phyloP scores from a whole-genome alignment of 1,140 invertebrate species.

The Olivierus martensii region DNA sequence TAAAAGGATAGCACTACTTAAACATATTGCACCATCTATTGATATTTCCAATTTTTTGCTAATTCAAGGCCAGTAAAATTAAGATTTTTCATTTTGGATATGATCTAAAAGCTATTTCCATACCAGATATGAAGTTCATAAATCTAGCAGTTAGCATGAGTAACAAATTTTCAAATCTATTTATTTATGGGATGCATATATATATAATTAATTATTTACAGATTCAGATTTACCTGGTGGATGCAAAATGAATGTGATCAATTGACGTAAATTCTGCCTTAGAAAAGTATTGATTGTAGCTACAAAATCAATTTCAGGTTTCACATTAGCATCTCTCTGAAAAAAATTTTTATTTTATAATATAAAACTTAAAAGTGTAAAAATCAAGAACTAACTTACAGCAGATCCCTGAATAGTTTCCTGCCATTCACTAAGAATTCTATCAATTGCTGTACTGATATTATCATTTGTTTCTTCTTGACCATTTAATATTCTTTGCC shows the following conservation, averaged over 20 bases:
- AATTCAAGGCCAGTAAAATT: no score
- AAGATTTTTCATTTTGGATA: no score
- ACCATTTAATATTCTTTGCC: conserved; percentile 24
- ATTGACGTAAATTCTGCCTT: conserved; percentile 22
- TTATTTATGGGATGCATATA: no score
- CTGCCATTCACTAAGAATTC: conserved; percentile 18
- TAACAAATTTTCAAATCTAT: no score
- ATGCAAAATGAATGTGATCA: conserved; percentile 25
- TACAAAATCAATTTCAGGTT: conserved; percentile 26
- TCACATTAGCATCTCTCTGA: conserved; percentile 25
- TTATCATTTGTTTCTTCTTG: conserved; percentile 23
- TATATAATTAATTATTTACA: not conserved
- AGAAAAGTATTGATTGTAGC: conserved; percentile 28
- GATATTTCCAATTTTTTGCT: no score
- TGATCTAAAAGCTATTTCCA: no score
- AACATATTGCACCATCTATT: no score
- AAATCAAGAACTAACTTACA: not conserved
- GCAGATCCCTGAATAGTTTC: conserved; percentile 1
- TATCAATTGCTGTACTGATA: conserved; percentile 21
- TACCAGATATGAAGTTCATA: no score
- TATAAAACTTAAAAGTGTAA: no score
- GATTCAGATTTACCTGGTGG: conserved; percentile 19
- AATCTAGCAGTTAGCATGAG: no score
- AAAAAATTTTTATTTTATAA: no score
- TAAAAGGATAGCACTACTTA: no score